Evolutionary conservation across 1,140 invertebrate species (phyloP), one percentile per base, ranked within the genome.

Genomic region (Pygmarrhopalites habei): DNA sequence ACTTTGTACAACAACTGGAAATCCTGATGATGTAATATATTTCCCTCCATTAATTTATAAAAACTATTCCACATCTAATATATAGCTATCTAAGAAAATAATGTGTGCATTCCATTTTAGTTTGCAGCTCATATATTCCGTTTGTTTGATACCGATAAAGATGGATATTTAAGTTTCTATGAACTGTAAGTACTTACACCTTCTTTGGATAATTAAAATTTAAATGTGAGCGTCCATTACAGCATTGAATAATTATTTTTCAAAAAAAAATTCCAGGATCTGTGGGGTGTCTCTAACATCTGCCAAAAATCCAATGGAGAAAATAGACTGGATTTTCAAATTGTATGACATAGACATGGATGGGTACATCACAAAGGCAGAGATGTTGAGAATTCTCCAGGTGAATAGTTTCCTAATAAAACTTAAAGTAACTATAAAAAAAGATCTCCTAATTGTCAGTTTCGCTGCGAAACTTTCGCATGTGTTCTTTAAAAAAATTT

Each of bases 21-120:
- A 55, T 19, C 26, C 51, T 7, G 51, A 55, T 55, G 51, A 55
- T 21, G 51, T 55, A 55, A 55, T 28, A 55, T 32, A 28, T 55
- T 3, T 49, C 46, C 7, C 46, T 15, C 10, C 10, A 49, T 49
- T 19, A 15, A 26, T 15, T 28, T 29, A 32, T 29, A 29, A 4
- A 15, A 28, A 55, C 7, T 10, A 10, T 7, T 55, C 10, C 3
- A 15, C 7, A 55, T 10, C 23, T 55, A 10, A 49, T 28, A 28
- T 7, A 5, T 55, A 55, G 26, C 29, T 55, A 55, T 28, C 10
- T 7, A 10, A 15, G 7, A 28, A 32, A 55, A 55, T 14, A 32
- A 29, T 55, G 12, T 32, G 29, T 55, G 25, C 21, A 28, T 12
- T 55, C n/a, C 21, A n/a, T 49, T 23, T 23, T 29, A 55, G 51